Conservation (phyloP, 2,888 invertebrate species). For the Catocala nupta region DNA sequence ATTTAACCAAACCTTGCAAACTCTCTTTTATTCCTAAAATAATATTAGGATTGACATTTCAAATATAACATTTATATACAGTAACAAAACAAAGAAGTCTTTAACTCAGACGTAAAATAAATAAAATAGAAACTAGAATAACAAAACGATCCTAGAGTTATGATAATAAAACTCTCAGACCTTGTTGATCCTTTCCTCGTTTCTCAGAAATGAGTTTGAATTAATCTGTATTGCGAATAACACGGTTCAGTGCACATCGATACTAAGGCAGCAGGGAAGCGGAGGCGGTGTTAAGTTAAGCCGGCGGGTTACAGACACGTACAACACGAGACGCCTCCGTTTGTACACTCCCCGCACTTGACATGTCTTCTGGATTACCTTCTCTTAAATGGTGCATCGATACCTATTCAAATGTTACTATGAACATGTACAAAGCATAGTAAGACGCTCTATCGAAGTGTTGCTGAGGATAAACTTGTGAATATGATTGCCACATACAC, state of each 20-base stretch:
- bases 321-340: constrained; percentile 28
- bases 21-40: no score
- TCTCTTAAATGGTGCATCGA: constrained; percentile 6
- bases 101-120: no score
- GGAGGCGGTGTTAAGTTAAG: constrained; percentile 47
- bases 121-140: no score
- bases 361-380: constrained; percentile 15
- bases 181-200: background rate
- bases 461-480: no score
- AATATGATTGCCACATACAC: constrained; percentile 10
- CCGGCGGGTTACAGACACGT: constrained; percentile 30
- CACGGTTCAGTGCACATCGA: constrained; percentile 48
- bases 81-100: no score
- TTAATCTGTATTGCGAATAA: constrained; percentile 46
- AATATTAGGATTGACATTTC: no score
- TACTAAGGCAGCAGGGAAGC: constrained; percentile 48
- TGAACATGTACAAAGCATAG: background rate
- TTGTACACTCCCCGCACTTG: constrained; percentile 21
- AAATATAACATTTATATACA: no score
- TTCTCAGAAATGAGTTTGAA: constrained; percentile 39
- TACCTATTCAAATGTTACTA: constrained; percentile 2
- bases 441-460: background rate
- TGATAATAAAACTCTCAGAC: no score
- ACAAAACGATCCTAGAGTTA: no score
- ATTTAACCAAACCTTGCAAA: background rate